Evolutionary conservation across 2,888 invertebrate genomes (phyloP), one percentile per base, ranked within the genome.

Genomic region (Cryptocephalus moraei): DNA sequence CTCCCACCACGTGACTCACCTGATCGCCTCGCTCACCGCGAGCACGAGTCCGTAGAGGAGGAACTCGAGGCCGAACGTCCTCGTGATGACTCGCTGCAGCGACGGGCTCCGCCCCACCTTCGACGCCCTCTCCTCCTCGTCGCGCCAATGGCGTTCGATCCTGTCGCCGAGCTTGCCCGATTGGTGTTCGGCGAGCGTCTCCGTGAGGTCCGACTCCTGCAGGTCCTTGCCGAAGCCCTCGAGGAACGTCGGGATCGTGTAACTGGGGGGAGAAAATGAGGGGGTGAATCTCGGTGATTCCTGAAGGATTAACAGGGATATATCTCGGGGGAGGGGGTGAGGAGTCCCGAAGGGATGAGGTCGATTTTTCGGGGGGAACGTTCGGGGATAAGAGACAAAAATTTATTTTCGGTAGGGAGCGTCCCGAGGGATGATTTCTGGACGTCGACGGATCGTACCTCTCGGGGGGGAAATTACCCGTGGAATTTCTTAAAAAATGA

Each of bases 201-300:
- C 77, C 55, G 79, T 80, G 3, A 87, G 69, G 66, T 87, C 86
- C 9, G 72, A 65, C 43, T 81, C 75, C 61, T 79, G 79, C 43
- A 86, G 74, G 57, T 85, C 84, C 39, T 79, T 73, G 50, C 73
- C 79, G 59, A 78, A 80, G 12, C 86, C 86, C 50, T 78, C 72
- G 64, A 79, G 77, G 61, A 86, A 85, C 2, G 80, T 79, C 56
- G 81, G 80, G 47, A 83, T 66, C 1, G 84, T 77, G 79, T 84
- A 86, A 62, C 86, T 86, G 67, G 46, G 71, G 63, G 46, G 52
- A 54, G 45, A 48, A 22, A 41, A n/a, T n/a, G n/a, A n/a, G n/a
- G n/a, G n/a, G n/a, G n/a, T n/a, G n/a, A n/a, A n/a, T n/a, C n/a
- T n/a, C n/a, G n/a, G n/a, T n/a, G 11, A 10, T 11, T 13, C 33